These are phyloP conservation scores for Microctonus aethiopoides DNA, from an alignment of 2,888 invertebrate species.

Conservation along the genomic window DNA sequence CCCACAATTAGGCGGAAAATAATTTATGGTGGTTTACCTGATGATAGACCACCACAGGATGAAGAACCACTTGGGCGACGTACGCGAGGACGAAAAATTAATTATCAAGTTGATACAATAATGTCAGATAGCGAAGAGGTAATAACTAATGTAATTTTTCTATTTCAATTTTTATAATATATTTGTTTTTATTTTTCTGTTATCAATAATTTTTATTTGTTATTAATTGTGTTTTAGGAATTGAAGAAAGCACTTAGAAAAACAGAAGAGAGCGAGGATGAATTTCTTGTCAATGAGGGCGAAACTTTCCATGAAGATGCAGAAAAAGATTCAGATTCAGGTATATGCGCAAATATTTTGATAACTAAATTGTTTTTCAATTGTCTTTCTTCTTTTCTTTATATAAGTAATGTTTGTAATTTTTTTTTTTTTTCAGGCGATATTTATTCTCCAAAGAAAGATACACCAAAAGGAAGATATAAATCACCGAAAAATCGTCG, in stretches of 20 bases:
- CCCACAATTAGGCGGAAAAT: constrained; percentile 30
- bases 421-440: constrained; percentile 50
- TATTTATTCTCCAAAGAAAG: constrained; percentile 62
- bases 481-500: constrained; percentile 59
- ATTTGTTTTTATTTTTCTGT: not conserved
- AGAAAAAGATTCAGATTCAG: constrained; percentile 65
- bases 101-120: constrained; percentile 78
- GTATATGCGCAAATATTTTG: constrained; percentile 50
- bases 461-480: constrained; percentile 52
- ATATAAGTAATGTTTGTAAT: not conserved
- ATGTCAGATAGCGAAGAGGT: constrained; percentile 82
- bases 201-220: constrained; percentile 1
- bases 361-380: no score
- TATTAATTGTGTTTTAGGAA: constrained; percentile 58
- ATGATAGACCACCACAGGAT: constrained; percentile 63
- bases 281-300: constrained; percentile 66
- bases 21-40: constrained; percentile 64
- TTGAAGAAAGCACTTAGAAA: constrained; percentile 65
- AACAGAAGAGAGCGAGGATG: constrained; percentile 69
- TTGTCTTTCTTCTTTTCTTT: not conserved
- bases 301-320: constrained; percentile 66
- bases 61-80: constrained; percentile 75
- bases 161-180: not conserved
- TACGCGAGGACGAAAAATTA: constrained; percentile 79
- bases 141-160: constrained; percentile 56